Conservation (phyloP, 2,888 invertebrate species). For the Amitus sp. region DNA sequence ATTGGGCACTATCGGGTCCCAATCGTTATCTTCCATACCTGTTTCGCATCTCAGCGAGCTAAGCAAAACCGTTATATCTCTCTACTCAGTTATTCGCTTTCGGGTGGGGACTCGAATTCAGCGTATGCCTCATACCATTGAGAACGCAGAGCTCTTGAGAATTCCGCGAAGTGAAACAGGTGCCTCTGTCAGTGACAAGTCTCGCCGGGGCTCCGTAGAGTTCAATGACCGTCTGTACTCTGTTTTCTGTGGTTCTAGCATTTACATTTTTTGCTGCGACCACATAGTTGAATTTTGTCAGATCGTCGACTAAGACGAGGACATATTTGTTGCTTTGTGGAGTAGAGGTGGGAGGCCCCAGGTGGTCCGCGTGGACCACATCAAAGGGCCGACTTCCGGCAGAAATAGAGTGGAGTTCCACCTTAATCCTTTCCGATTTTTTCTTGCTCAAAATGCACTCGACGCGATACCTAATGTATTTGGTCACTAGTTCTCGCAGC, state of each 20-base stretch:
- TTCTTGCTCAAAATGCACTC: constrained; percentile 37
- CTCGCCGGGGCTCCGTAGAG: constrained; percentile 23
- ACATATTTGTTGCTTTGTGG: constrained; percentile 48
- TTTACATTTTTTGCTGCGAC: constrained; percentile 25
- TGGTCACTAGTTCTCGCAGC: constrained; percentile 31
- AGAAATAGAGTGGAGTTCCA: constrained; percentile 35
- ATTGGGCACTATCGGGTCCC: too few relatives aligned
- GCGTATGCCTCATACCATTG: constrained; percentile 9
- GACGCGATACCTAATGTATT: constrained; percentile 37
- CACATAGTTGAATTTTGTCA: constrained; percentile 38
- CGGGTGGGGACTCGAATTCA: constrained; percentile 18
- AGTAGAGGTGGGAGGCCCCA: constrained; percentile 28
- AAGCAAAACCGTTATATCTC: too few relatives aligned
- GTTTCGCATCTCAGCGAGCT: too few relatives aligned
- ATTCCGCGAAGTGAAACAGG: constrained; percentile 22
- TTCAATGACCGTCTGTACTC: constrained; percentile 20
- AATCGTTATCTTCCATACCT: too few relatives aligned
- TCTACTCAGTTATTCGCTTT: constrained; percentile 10
- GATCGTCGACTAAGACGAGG: constrained; percentile 26
- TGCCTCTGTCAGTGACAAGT: constrained; percentile 28
- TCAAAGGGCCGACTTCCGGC: constrained; percentile 35
- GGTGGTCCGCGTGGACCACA: constrained; percentile 31
- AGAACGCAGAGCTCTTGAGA: constrained; percentile 25
- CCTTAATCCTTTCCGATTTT: constrained; percentile 14
- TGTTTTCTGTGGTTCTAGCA: constrained; percentile 2